Base-by-base conservation (phyloP, 2,888 invertebrate species). In the Melikaiella ostensackeni region DNA sequence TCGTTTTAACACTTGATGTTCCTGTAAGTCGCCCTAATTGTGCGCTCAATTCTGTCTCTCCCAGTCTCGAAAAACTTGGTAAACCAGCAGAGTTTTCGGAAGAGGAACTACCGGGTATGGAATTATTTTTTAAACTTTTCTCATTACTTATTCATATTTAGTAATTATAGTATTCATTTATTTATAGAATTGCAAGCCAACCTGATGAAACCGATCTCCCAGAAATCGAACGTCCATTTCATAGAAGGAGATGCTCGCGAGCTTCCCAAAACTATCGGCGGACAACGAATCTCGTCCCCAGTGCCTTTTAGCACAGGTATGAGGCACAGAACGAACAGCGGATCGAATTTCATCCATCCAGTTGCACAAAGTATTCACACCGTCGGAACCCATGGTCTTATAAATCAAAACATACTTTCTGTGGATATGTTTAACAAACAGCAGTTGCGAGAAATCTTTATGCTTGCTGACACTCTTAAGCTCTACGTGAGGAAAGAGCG, bases 391-490 rank as follows among this genome's bases (percentile, higher is more conserved):
- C 93, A 93, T 77, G 92, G 92, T 0, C 89, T 96, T 35, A 92
- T 93, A 59, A 96, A 97, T 5, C 96, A 97, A 90, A 96, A 97
- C 90, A 94, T 99, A 80, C 92, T 99, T 0, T 94, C 96, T 1
- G 98, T 98, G 0, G 96, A 96, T 86, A 95, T 95, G 92, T 98
- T 99, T 88, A 95, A 91, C 82, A 98, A 97, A 92, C 98, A 98
- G 79, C 95, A 96, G 84, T 93, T 99, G 0, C 98, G 98, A 90
- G 96, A 97, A 78, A 95, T 99, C 81, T 99, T 99, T 92, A 97
- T 98, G 91, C 92, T 99, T 82, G 99, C 99, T 0, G 98, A 98
- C 90, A 94, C 95, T 74, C 96, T 97, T 91, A 95, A 97, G 84
- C 94, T 94, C 27, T 95, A 95, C 81, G 96, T 98, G 0, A 94